Conservation (phyloP, 2,113 vertebrate genomes). For the Muscicapa adusta region DNA sequence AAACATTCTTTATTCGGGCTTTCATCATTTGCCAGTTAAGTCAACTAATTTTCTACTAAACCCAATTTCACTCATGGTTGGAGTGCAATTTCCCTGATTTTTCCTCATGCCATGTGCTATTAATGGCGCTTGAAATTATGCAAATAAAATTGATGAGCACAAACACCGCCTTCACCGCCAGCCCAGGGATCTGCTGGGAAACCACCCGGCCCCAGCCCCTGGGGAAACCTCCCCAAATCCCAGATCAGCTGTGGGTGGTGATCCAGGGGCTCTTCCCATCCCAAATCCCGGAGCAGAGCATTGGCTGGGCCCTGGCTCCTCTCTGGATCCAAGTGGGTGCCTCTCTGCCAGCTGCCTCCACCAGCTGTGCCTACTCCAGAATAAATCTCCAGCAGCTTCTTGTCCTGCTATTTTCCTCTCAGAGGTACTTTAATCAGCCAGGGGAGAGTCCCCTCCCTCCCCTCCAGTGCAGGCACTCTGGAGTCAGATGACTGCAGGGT, state of each 20-base stretch:
- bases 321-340: not conserved
- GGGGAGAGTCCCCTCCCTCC: not conserved
- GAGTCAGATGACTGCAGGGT: not conserved
- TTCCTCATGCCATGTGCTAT: conserved; percentile 65
- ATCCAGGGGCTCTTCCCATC: not conserved
- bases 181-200: not conserved
- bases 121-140: conserved; percentile 75
- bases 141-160: conserved; percentile 65
- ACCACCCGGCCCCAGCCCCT: not conserved
- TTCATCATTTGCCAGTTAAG: conserved; percentile 74
- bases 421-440: not conserved
- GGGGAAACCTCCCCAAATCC: not conserved
- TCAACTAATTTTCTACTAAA: conserved; percentile 78
- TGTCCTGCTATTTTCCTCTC: conserved; percentile 22
- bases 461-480: not conserved
- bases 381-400: conserved; percentile 13
- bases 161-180: not conserved
- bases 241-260: not conserved
- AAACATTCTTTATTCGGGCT: conserved; percentile 57
- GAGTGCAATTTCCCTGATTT: conserved; percentile 67
- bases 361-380: conserved; percentile 56
- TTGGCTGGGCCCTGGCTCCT: not conserved
- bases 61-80: conserved; percentile 77
- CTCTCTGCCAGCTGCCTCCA: conserved; percentile 51
- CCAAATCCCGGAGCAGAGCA: not conserved